phyloP scores from a whole-genome alignment of 2,888 invertebrate species.

The Biston stratarius region DNA sequence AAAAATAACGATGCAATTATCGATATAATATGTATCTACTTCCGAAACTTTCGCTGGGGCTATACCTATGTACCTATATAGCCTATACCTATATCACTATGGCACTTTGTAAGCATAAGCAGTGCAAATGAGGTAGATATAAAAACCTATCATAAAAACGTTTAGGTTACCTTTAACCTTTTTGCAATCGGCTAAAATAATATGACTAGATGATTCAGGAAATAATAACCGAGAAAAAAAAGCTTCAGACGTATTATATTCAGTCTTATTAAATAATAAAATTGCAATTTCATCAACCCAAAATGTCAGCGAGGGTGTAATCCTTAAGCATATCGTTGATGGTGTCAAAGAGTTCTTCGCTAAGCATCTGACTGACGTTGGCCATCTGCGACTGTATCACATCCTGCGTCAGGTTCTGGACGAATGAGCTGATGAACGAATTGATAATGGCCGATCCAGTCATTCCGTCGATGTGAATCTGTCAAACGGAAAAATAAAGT shows the following conservation, averaged over 20 bases:
- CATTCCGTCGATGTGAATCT: slow-evolving; percentile 66
- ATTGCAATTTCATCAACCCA: slow-evolving; percentile 41
- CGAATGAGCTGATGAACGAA: slow-evolving; percentile 56
- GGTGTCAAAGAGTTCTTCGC: slow-evolving; percentile 60
- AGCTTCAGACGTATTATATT: neutral
- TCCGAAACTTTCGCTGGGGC: no score
- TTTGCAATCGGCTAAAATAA: no score
- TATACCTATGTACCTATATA: no score
- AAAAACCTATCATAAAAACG: no score
- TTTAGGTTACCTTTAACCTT: no score
- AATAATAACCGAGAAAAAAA: neutral
- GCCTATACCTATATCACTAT: no score
- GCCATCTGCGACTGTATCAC: slow-evolving; percentile 59
- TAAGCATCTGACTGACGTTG: slow-evolving; percentile 56
- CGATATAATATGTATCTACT: no score
- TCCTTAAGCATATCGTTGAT: slow-evolving; percentile 63
- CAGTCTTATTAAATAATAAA: slow-evolving; percentile 7
- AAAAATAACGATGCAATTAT: no score
- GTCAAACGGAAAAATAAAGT: slow-evolving; percentile 26
- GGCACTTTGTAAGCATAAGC: no score
- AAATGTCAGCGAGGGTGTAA: slow-evolving; percentile 60
- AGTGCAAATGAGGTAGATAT: no score
- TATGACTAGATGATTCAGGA: no score
- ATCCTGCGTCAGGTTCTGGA: slow-evolving; percentile 61
- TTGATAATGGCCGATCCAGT: slow-evolving; percentile 64